Conservation (phyloP, 2,113 vertebrate species). For the Apteryx owenii region DNA sequence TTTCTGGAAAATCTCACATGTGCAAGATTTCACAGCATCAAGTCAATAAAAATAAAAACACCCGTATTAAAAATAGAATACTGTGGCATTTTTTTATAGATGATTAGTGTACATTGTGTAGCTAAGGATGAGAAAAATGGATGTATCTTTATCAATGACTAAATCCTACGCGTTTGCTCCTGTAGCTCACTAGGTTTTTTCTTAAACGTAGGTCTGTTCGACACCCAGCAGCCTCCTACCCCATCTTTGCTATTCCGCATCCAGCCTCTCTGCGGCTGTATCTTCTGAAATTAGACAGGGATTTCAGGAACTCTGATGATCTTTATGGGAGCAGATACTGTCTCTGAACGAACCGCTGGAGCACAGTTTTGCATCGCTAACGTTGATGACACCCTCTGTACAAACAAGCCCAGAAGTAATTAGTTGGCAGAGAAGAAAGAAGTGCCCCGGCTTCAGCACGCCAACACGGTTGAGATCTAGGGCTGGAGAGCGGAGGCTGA, state of each 20-base stretch:
- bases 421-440: no score
- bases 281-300: not conserved
- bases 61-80: not conserved
- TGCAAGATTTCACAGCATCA: not conserved
- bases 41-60: not conserved
- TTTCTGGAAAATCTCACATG: not conserved
- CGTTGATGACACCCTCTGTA: no score
- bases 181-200: not conserved
- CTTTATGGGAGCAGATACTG: not conserved
- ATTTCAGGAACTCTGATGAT: not conserved
- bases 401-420: no score
- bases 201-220: not conserved
- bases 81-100: rapidly evolving
- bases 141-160: rapidly evolving
- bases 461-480: not conserved
- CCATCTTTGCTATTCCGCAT: not conserved
- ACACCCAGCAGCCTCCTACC: not conserved
- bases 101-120: not conserved
- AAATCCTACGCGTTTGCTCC: not conserved
- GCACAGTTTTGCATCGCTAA: no score
- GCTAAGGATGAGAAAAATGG: not conserved
- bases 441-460: no score
- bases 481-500: not conserved
- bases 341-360: not conserved
- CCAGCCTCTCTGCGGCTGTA: not conserved